These are phyloP conservation scores for Tipula confusa DNA, from an alignment of 2,888 invertebrate genomes.

Conservation along the genomic window DNA sequence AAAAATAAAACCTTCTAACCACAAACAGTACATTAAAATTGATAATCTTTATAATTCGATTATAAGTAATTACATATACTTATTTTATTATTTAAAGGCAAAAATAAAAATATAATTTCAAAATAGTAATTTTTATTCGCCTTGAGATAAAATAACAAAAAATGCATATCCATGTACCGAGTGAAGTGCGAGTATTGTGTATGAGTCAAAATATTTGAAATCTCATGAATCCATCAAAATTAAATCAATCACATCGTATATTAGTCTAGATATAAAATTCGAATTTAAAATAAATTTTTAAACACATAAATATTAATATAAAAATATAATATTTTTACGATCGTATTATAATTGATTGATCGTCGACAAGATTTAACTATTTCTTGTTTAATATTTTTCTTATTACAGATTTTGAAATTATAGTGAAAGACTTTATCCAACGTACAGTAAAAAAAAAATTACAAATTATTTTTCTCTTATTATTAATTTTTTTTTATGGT, in stretches of 20 bases:
- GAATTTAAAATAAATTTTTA: neutral
- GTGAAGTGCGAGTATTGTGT: neutral
- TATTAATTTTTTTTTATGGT: neutral
- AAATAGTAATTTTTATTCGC: neutral
- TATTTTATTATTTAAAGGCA: too few relatives aligned
- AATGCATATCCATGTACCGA: neutral
- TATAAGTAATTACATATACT: neutral
- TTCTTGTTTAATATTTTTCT: neutral
- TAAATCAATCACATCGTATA: neutral
- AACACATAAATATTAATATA: neutral
- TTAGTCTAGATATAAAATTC: neutral
- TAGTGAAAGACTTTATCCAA: neutral
- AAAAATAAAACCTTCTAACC: neutral
- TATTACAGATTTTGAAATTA: neutral
- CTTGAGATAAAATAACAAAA: neutral
- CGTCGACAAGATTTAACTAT: neutral
- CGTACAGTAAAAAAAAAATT: neutral
- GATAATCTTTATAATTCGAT: neutral
- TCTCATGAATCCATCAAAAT: neutral
- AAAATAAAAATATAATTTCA: neutral
- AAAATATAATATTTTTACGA: neutral
- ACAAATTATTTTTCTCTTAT: neutral
- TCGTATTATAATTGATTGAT: neutral
- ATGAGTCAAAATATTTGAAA: neutral
- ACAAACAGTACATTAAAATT: neutral